Evolutionary conservation across 1,140 invertebrate species (phyloP).

Genomic region (Papilio helenus): DNA sequence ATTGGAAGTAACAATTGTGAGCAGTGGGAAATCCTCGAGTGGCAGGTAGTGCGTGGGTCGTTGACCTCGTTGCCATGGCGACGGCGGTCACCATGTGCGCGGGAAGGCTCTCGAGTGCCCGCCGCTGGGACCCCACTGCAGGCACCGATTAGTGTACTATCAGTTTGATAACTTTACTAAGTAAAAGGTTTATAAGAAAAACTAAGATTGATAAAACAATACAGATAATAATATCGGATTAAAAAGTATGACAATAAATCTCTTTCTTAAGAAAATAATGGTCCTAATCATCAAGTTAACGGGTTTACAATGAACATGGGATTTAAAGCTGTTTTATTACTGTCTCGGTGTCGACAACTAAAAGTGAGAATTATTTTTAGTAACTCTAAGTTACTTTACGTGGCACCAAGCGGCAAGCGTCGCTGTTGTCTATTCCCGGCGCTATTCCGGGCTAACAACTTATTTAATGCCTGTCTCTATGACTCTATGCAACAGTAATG

Average conservation of each 20-base stretch:
- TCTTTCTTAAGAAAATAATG: too few relatives aligned
- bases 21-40: constrained; percentile 41
- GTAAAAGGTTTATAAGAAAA: neutral
- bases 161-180: neutral
- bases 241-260: too few relatives aligned
- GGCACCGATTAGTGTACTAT: constrained; percentile 54
- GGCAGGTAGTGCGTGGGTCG: constrained; percentile 62
- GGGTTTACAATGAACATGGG: too few relatives aligned
- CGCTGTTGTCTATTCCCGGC: constrained; percentile 2
- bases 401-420: neutral
- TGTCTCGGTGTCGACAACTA: neutral
- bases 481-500: neutral
- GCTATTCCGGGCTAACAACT: neutral
- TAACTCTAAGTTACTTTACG: neutral
- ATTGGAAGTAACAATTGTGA: constrained; percentile 24
- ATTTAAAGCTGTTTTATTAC: too few relatives aligned
- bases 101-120: constrained; percentile 46
- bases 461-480: neutral
- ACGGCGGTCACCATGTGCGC: constrained; percentile 70
- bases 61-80: constrained; percentile 74
- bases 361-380: neutral
- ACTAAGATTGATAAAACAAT: neutral
- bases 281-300: too few relatives aligned
- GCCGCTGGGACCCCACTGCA: constrained; percentile 51
- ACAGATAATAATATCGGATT: neutral